phyloP scores from a whole-genome alignment of 2,888 invertebrate genomes.

The Druceiella hillmani region DNA sequence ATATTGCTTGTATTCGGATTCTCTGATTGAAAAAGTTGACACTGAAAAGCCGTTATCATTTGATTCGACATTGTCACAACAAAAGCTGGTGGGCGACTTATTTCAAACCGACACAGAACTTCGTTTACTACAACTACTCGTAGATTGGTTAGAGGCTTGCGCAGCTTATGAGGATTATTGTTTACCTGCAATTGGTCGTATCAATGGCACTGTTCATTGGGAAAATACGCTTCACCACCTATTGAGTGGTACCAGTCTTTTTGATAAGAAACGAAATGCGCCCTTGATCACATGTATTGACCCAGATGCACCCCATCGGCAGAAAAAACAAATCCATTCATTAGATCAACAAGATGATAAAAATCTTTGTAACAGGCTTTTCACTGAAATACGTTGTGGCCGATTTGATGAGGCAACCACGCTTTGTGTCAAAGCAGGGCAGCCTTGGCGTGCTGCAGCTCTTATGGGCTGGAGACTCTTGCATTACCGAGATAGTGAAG shows the following conservation, averaged over 20 bases:
- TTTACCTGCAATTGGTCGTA: constrained; percentile 34
- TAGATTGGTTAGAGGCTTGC: constrained; percentile 90
- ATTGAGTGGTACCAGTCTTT: constrained; percentile 46
- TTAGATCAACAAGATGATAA: constrained; percentile 76
- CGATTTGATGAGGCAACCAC: constrained; percentile 79
- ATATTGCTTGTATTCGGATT: constrained; percentile 76
- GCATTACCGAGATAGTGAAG: constrained; percentile 76
- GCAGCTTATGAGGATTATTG: constrained; percentile 74
- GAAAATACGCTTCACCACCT: constrained; percentile 85
- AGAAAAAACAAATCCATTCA: constrained; percentile 74
- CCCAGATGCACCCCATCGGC: constrained; percentile 83
- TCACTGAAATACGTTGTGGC: constrained; percentile 78
- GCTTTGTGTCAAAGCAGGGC: constrained; percentile 79
- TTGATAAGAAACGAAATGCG: constrained; percentile 42
- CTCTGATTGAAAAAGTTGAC: constrained; percentile 47
- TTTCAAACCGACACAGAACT: constrained; percentile 50
- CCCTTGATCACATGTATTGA: constrained; percentile 66
- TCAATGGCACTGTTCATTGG: constrained; percentile 72
- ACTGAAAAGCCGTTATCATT: constrained; percentile 52
- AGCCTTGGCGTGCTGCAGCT: constrained; percentile 87
- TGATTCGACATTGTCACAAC: constrained; percentile 39
- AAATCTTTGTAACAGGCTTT: constrained; percentile 54
- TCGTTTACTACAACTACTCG: constrained; percentile 73
- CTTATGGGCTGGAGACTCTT: constrained; percentile 86
- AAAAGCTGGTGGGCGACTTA: constrained; percentile 37